A percentile compares a stretch with the other conserved stretches of the same genome.
Evolutionary conservation across 2,888 invertebrate species (phyloP).

Genomic region (Syritta pipiens): DNA sequence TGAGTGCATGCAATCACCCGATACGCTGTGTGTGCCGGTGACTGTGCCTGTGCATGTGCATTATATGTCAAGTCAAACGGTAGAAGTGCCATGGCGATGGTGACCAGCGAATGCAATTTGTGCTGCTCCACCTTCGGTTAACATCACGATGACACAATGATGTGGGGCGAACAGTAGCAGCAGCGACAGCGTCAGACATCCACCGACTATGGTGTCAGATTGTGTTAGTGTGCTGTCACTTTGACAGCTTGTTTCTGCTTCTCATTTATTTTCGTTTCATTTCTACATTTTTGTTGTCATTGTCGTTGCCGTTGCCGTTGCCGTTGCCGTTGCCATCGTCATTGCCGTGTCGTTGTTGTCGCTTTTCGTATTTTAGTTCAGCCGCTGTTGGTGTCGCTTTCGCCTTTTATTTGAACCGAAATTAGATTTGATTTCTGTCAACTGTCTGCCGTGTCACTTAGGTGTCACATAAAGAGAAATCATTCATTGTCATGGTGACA

Average conservation of each 20-base stretch:
- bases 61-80: constrained; percentile 62
- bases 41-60: constrained; percentile 40
- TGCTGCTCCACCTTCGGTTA: constrained; percentile 67
- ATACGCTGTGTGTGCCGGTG: constrained; percentile 11
- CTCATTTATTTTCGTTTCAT: constrained; percentile 62
- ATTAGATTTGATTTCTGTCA: constrained; percentile 70
- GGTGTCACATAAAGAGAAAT: constrained; percentile 66
- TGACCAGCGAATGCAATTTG: constrained; percentile 69
- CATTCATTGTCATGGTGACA: constrained; percentile 69
- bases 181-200: constrained; percentile 64
- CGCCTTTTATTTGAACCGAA: constrained; percentile 65
- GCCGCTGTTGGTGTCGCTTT: constrained; percentile 47
- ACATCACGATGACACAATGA: constrained; percentile 67
- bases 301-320: not conserved
- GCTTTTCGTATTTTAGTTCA: not conserved
- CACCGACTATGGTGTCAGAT: constrained; percentile 68
- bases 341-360: not conserved
- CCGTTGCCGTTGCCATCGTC: not conserved
- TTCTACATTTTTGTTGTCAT: constrained; percentile 13
- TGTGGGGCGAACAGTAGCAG: constrained; percentile 63
- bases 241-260: constrained; percentile 67
- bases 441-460: constrained; percentile 67
- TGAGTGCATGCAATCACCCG: constrained; percentile 67
- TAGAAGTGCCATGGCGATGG: constrained; percentile 45
- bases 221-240: constrained; percentile 70